Conservation (phyloP, 23 tunicate species). For the Ciona savignyi region DNA sequence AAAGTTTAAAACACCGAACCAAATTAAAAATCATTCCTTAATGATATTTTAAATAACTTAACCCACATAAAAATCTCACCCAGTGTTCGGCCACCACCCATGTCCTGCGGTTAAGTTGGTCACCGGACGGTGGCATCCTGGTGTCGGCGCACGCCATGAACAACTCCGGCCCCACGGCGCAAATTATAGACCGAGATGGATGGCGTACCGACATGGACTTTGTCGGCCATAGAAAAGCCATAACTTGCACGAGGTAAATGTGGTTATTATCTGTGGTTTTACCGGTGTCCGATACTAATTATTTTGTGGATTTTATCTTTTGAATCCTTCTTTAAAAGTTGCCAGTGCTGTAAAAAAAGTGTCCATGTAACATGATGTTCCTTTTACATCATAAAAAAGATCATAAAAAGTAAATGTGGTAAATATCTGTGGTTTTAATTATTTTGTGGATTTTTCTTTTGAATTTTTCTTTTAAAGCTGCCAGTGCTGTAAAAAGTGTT, state of each 20-base stretch:
- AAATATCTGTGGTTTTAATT: too few species aligned
- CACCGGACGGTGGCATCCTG: conserved; percentile 91
- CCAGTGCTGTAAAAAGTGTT: too few species aligned
- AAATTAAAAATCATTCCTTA: too few species aligned
- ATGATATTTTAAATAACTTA: too few species aligned
- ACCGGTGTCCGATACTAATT: too few species aligned
- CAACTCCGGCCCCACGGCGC: conserved; percentile 95
- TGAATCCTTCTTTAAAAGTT: background rate
- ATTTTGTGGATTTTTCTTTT: too few species aligned
- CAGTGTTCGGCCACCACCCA: conserved; percentile 91
- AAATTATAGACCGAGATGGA: conserved; percentile 77
- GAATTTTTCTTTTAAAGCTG: too few species aligned
- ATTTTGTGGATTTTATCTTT: background rate
- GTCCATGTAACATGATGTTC: background rate
- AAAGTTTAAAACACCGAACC: too few species aligned
- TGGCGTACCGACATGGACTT: conserved; percentile 87
- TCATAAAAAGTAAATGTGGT: too few species aligned
- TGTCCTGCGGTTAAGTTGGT: conserved; percentile 90
- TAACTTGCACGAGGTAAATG: conserved; percentile 89
- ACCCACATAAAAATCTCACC: too few species aligned
- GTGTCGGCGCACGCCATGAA: conserved; percentile 98
- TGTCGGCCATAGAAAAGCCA: conserved; percentile 99
- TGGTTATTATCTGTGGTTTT: background rate
- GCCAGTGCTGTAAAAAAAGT: background rate
- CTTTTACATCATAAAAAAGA: too few species aligned